Conservation (phyloP, 37 sponge, comb jelly and placozoan genomes). For the Ianthella basta region DNA sequence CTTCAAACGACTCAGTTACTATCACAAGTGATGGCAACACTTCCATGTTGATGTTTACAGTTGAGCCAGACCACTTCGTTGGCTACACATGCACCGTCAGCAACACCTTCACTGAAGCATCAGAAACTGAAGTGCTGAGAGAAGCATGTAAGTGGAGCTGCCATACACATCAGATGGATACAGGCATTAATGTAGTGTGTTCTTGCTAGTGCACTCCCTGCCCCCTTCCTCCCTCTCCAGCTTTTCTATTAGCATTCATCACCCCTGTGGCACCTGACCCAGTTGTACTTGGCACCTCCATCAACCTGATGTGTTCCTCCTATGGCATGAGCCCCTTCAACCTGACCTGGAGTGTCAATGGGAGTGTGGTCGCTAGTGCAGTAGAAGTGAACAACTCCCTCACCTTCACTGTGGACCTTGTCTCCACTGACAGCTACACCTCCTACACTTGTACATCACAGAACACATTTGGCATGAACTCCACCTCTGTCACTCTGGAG, state of each 20-base stretch:
- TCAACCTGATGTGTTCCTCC: constrained; percentile 5
- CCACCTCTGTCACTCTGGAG: constrained; percentile 13
- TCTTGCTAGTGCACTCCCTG: neutral
- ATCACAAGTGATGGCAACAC: neutral
- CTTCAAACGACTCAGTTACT: neutral
- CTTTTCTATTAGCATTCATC: neutral
- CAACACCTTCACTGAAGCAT: too few species aligned
- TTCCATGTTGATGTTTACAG: neutral
- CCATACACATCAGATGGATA: too few species aligned
- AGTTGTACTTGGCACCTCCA: constrained; percentile 20
- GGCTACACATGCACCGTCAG: too few species aligned
- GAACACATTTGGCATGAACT: neutral
- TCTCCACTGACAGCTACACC: constrained; percentile 1
- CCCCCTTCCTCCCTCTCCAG: neutral
- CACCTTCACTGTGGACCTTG: neutral
- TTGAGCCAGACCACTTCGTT: too few species aligned
- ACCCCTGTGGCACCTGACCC: constrained; percentile 15
- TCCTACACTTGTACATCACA: constrained; percentile 18
- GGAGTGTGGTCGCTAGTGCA: constrained; percentile 1
- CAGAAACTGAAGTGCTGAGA: neutral
- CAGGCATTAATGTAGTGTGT: too few species aligned
- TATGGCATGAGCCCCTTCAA: constrained; percentile 22
- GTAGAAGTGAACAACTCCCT: neutral
- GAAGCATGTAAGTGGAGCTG: neutral
- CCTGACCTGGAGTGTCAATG: constrained; percentile 9